Conservation (phyloP, 1,140 invertebrate species). For the Armadillidium nasatum region DNA sequence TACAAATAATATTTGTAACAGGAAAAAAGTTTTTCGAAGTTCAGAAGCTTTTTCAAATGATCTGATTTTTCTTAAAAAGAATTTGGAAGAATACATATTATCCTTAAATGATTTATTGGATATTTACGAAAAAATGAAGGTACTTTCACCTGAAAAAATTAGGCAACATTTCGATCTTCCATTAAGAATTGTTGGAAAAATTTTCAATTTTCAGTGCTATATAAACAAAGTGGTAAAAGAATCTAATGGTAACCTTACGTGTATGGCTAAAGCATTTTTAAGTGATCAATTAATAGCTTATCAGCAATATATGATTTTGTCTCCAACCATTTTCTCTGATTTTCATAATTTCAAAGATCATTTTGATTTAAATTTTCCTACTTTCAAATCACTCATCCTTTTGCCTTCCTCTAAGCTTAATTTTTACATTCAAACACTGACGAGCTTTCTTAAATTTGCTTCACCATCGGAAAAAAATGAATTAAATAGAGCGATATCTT, state of each 20-base stretch:
- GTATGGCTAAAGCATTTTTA: background rate
- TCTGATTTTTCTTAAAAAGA: background rate
- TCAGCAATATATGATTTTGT: background rate
- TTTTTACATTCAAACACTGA: background rate
- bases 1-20: background rate
- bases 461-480: background rate
- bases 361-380: background rate
- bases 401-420: background rate
- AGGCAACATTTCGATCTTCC: background rate
- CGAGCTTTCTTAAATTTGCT: background rate
- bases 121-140: background rate
- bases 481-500: background rate
- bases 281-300: conserved; percentile 9
- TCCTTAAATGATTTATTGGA: background rate
- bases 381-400: background rate
- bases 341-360: background rate
- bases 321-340: background rate
- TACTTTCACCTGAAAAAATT: background rate
- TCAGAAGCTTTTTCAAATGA: background rate
- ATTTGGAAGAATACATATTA: background rate
- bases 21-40: background rate
- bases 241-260: background rate
- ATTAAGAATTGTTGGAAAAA: background rate
- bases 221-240: background rate
- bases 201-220: background rate